Evolutionary conservation across 2,113 vertebrate genomes (phyloP).

Genomic region (Polyodon spathula): DNA sequence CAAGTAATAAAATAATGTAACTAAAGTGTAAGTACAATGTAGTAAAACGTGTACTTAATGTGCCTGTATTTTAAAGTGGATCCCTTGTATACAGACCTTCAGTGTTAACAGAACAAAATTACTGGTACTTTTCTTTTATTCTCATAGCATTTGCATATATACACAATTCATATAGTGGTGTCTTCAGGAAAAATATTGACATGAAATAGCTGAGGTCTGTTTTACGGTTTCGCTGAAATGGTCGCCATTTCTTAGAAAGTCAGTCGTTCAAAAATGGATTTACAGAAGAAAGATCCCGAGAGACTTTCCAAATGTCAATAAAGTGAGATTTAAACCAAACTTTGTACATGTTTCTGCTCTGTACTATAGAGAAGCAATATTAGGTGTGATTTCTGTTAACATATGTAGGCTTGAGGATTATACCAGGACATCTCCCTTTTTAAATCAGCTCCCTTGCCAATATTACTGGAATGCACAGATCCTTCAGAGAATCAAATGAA

Average conservation of each 20-base stretch:
- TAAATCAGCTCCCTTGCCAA: background rate
- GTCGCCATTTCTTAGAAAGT: background rate
- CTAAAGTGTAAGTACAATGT: too few relatives aligned
- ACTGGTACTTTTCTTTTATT: background rate
- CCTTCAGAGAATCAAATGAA: background rate
- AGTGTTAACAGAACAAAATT: too few relatives aligned
- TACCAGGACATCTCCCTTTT: background rate
- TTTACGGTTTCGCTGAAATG: background rate
- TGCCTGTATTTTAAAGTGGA: too few relatives aligned
- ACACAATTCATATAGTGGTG: background rate
- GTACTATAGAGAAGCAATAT: background rate
- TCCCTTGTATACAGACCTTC: too few relatives aligned
- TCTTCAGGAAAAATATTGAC: background rate
- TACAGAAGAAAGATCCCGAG: background rate
- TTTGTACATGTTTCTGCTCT: background rate
- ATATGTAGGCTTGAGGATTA: background rate
- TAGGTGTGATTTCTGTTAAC: background rate
- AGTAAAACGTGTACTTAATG: too few relatives aligned
- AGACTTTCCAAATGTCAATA: background rate
- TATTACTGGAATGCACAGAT: background rate
- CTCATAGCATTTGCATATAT: background rate
- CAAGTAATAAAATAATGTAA: too few relatives aligned
- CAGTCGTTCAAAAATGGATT: background rate
- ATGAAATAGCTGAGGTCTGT: background rate
- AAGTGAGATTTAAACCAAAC: background rate